These are phyloP conservation scores for Eospalax fontanierii DNA, from an alignment of 2,797 vertebrate species.

Conservation along the genomic window DNA sequence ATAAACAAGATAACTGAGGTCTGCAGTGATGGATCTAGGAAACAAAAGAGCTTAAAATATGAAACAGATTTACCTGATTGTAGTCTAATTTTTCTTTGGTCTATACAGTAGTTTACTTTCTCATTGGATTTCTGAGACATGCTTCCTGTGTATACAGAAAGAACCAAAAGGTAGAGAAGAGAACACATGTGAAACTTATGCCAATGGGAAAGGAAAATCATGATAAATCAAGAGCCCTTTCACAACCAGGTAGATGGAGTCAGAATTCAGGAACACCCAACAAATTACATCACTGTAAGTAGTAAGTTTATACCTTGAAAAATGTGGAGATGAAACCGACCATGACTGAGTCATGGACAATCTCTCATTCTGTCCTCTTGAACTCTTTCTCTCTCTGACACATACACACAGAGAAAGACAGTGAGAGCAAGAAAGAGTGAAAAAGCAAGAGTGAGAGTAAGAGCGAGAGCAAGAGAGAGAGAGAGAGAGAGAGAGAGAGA, in stretches of 20 bases:
- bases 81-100: constrained; percentile 1
- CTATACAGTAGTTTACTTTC: background rate
- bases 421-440: too few species aligned
- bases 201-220: background rate
- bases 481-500: too few species aligned
- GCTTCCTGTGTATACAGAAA: background rate
- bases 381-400: background rate
- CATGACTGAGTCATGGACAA: background rate
- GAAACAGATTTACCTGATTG: background rate
- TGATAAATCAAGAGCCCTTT: background rate
- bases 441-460: too few species aligned
- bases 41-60: constrained; percentile 10
- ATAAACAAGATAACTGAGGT: constrained; percentile 26
- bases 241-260: background rate
- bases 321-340: constrained; percentile 36
- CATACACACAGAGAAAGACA: too few species aligned
- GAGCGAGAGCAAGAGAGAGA: too few species aligned
- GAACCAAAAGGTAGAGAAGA: background rate
- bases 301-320: constrained; percentile 44
- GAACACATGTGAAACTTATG: background rate
- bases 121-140: background rate
- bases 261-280: too few species aligned
- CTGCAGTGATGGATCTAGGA: background rate
- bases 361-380: background rate
- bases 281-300: background rate